These are phyloP conservation scores for Congeria kusceri DNA, from an alignment of 2,888 invertebrate genomes.

Conservation along the genomic window DNA sequence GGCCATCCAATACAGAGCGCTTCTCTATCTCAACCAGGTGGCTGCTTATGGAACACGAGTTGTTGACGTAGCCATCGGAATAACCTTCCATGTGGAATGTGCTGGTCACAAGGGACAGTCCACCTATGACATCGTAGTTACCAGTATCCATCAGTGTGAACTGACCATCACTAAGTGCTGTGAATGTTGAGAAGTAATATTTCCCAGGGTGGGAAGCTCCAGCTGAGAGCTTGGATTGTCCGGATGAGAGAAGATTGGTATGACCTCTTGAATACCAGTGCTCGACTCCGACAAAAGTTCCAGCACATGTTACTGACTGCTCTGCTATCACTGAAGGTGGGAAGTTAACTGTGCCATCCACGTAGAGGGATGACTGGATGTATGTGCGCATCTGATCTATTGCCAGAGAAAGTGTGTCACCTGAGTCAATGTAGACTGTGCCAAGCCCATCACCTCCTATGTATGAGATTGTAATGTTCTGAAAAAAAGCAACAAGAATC, in stretches of 20 bases:
- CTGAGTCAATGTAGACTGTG: slow-evolving; percentile 50
- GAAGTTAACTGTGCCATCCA: slow-evolving; percentile 50
- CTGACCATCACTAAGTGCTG: slow-evolving; percentile 60
- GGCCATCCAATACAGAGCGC: slow-evolving; percentile 58
- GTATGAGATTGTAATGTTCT: slow-evolving; percentile 50
- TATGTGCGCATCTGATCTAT: slow-evolving; percentile 53
- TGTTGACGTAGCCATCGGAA: slow-evolving; percentile 47
- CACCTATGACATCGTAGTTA: slow-evolving; percentile 39
- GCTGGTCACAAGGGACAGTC: slow-evolving; percentile 44
- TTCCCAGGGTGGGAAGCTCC: slow-evolving; percentile 25
- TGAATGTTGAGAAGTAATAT: slow-evolving; percentile 65
- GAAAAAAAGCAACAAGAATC: too few species aligned
- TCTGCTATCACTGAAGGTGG: slow-evolving; percentile 66
- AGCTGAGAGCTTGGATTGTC: slow-evolving; percentile 54
- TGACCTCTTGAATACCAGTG: slow-evolving; percentile 65
- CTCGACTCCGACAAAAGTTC: slow-evolving; percentile 67
- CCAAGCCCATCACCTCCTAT: slow-evolving; percentile 71
- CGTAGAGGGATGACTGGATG: slow-evolving; percentile 60
- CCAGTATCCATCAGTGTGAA: slow-evolving; percentile 47
- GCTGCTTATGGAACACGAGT: slow-evolving; percentile 53
- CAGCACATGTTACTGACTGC: slow-evolving; percentile 54
- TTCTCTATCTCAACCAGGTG: slow-evolving; percentile 65
- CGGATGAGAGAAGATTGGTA: slow-evolving; percentile 55
- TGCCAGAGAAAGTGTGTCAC: slow-evolving; percentile 53
- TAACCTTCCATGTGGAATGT: slow-evolving; percentile 62